Evolutionary conservation across 2,113 vertebrate species (phyloP).

Genomic region (rat (Rattus norvegicus)): GRCr8 NC_086035.1:4150501-4151000

Average conservation of each 20-base stretch:
- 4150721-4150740: neutral
- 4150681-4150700: neutral
- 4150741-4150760: neutral
- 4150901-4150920: neutral
- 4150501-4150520: neutral
- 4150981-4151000: neutral
- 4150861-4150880: neutral
- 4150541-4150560: neutral
- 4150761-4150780: neutral
- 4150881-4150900: neutral
- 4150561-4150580: neutral
- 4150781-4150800: neutral
- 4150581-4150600: neutral
- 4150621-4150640: neutral
- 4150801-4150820: neutral
- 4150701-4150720: neutral
- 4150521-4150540: too few species aligned
- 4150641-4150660: neutral
- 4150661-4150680: neutral
- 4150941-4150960: neutral
- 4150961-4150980: neutral
- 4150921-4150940: neutral
- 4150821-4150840: neutral
- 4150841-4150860: neutral
- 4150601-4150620: neutral